Percentiles rank a stretch among this genome's conserved stretches.
phyloP scores from a whole-genome alignment of 2,113 vertebrate genomes.

The Poecile atricapillus region DNA sequence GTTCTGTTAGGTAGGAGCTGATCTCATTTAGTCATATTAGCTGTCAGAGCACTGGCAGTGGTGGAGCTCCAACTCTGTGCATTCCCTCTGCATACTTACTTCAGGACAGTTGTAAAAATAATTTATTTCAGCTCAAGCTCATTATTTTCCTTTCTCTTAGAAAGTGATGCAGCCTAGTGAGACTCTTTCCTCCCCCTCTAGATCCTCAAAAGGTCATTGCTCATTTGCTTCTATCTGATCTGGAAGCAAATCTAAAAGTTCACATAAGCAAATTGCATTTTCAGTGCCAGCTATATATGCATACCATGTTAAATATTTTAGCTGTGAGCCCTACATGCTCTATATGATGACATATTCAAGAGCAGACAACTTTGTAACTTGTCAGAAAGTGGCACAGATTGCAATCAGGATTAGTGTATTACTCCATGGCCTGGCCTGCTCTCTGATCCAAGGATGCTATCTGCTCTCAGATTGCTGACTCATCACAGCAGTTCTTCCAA shows the following conservation, averaged over 20 bases:
- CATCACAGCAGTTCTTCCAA: not conserved
- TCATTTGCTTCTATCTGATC: constrained; percentile 28
- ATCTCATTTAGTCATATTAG: constrained; percentile 23
- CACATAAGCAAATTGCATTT: not conserved
- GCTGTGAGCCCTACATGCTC: not conserved
- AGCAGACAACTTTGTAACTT: not conserved
- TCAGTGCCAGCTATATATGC: not conserved
- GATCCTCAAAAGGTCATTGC: not conserved
- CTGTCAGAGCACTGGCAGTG: constrained; percentile 33
- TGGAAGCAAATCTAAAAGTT: constrained; percentile 49
- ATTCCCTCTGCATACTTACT: constrained; percentile 4
- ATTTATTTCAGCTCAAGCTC: constrained; percentile 49
- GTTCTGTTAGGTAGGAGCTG: not conserved
- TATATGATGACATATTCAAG: not conserved
- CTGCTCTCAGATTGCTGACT: not conserved
- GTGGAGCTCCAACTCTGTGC: not conserved
- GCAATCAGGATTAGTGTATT: not conserved
- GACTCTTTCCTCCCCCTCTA: not conserved
- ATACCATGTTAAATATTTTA: not conserved
- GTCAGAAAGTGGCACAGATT: not conserved
- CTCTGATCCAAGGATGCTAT: not conserved
- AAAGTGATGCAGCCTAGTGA: constrained; percentile 23
- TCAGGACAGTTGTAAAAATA: constrained; percentile 44
- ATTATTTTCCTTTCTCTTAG: constrained; percentile 48
- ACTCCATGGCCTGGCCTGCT: not conserved